Evolutionary conservation across 1,140 invertebrate species (phyloP).

Genomic region (Drosophila willistoni): DNA sequence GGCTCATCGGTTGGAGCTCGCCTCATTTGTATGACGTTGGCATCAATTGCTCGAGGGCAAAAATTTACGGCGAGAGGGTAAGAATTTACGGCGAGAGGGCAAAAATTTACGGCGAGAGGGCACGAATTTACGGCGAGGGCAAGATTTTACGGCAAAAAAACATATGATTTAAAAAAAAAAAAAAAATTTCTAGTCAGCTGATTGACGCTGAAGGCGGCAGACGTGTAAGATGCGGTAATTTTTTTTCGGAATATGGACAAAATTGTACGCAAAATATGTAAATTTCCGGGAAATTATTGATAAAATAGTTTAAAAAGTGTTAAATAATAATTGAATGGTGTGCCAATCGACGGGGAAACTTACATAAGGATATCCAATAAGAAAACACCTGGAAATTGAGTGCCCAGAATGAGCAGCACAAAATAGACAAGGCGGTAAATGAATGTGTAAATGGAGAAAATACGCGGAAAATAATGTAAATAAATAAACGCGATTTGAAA

Average conservation of each 20-base stretch:
- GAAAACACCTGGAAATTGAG: constrained; percentile 9
- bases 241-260: neutral
- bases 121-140: too few relatives aligned
- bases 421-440: constrained; percentile 59
- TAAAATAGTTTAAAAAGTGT: neutral
- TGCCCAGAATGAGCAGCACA: constrained; percentile 50
- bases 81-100: too few relatives aligned
- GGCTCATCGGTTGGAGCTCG: too few relatives aligned
- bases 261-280: neutral
- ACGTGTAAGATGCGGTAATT: neutral
- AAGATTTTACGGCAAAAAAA: too few relatives aligned
- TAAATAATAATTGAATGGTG: neutral
- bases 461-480: constrained; percentile 56
- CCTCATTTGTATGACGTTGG: too few relatives aligned
- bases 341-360: constrained; percentile 6
- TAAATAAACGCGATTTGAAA: constrained; percentile 48
- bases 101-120: too few relatives aligned
- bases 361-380: neutral
- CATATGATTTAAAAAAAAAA: too few relatives aligned
- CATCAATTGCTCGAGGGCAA: too few relatives aligned
- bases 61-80: too few relatives aligned
- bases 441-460: constrained; percentile 44
- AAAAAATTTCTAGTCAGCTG: constrained; percentile 36
- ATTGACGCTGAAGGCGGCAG: constrained; percentile 3
- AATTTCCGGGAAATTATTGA: neutral